phyloP scores from a whole-genome alignment of 2,888 invertebrate genomes.

The Dendrolimus pini region DNA sequence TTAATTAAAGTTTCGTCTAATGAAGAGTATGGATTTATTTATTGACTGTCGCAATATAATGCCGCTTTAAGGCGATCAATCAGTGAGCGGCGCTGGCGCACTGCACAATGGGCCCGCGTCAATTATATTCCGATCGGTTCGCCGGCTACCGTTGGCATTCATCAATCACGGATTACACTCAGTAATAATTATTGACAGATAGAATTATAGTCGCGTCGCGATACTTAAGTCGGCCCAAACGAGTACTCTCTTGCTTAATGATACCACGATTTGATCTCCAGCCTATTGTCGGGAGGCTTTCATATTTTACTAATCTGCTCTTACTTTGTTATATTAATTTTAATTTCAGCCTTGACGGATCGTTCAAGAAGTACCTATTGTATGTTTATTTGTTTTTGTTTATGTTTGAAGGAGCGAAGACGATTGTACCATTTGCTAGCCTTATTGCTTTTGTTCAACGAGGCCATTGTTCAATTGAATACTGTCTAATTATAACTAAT shows the following conservation, averaged over 20 bases:
- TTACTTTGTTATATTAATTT: no score
- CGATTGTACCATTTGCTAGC: no score
- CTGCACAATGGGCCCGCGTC: constrained; percentile 48
- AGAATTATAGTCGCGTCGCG: constrained; percentile 34
- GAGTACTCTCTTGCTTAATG: constrained; percentile 33
- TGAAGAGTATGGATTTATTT: constrained; percentile 45
- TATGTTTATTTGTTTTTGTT: no score
- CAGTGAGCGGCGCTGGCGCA: constrained; percentile 23
- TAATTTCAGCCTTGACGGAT: no score
- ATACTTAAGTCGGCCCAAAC: constrained; percentile 32
- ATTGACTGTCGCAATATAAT: constrained; percentile 32
- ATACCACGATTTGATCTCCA: constrained; percentile 16
- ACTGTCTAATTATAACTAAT: no score
- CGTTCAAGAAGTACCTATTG: no score
- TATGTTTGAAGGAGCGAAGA: no score
- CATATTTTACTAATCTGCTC: no score
- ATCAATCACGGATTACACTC: constrained; percentile 63
- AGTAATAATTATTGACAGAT: constrained; percentile 65
- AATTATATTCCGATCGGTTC: constrained; percentile 45
- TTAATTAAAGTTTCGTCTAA: constrained; percentile 55
- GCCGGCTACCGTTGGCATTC: constrained; percentile 54
- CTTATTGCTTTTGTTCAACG: no score
- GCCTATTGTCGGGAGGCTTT: constrained; percentile 9
- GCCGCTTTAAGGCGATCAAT: constrained; percentile 39
- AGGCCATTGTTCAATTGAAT: no score